Percentiles rank a stretch among this genome's conserved stretches.
Conservation (phyloP, 2,888 invertebrate species). For the Camptogramma bilineatum region DNA sequence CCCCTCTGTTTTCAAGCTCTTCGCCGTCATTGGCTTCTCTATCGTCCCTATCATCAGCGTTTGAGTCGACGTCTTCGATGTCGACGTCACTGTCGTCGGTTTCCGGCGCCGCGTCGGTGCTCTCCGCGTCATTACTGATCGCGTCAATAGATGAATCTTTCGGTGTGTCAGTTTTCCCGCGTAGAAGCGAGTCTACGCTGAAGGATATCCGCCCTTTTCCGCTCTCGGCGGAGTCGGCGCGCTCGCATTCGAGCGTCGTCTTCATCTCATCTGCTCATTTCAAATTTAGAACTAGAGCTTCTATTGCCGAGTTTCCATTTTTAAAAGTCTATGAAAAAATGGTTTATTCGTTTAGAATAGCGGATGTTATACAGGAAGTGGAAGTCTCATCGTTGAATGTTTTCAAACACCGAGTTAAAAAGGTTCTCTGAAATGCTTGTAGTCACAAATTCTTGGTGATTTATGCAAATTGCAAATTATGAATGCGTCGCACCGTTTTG, state of each 20-base stretch:
- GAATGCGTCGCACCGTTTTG: constrained; percentile 7
- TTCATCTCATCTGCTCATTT: constrained; percentile 83
- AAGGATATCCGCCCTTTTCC: constrained; percentile 89
- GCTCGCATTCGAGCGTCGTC: constrained; percentile 83
- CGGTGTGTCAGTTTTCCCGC: constrained; percentile 66
- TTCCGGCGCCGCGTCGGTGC: constrained; percentile 68
- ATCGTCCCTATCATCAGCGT: constrained; percentile 75
- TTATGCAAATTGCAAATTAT: constrained; percentile 8
- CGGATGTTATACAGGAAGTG: constrained; percentile 4
- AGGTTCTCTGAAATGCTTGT: not conserved
- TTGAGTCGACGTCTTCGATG: constrained; percentile 79
- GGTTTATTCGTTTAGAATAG: not conserved
- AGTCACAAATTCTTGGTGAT: constrained; percentile 6
- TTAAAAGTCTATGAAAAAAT: constrained; percentile 7
- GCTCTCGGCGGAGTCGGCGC: constrained; percentile 78
- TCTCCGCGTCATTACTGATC: constrained; percentile 75
- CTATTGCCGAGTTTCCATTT: constrained; percentile 44
- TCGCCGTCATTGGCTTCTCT: constrained; percentile 76
- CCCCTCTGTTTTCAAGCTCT: constrained; percentile 79
- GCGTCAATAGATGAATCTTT: constrained; percentile 65
- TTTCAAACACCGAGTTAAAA: not conserved
- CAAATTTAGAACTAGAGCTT: constrained; percentile 43
- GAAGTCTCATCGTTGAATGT: constrained; percentile 16
- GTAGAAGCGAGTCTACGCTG: constrained; percentile 89
- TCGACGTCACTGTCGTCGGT: constrained; percentile 82